Percentiles rank a stretch among this genome's conserved stretches.
Conservation (phyloP, 2,113 vertebrate genomes). For the Gopherus flavomarginatus region DNA sequence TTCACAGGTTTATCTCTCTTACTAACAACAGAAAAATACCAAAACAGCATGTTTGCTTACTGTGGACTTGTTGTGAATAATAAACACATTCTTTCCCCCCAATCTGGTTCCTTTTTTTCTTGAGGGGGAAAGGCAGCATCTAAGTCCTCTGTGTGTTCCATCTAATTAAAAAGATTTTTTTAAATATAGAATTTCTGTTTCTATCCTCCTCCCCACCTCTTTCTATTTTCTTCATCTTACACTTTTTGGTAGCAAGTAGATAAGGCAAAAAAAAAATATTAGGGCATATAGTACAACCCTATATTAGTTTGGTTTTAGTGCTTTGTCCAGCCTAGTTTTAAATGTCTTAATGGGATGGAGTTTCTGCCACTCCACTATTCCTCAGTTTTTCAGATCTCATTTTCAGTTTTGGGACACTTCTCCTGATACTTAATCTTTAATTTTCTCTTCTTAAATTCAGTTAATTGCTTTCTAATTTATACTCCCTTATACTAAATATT, state of each 20-base stretch:
- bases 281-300: neutral
- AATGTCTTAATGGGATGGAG: neutral
- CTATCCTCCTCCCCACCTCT: neutral
- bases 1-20: neutral
- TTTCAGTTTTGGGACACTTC: neutral
- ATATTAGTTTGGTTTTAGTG: neutral
- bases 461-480: neutral
- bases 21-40: neutral
- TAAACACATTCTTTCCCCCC: neutral
- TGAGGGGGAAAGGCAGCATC: neutral
- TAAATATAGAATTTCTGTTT: neutral
- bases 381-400: neutral
- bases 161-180: neutral
- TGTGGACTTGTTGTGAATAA: slow-evolving; percentile 3
- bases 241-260: neutral
- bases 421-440: neutral
- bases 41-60: slow-evolving; percentile 5
- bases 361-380: neutral
- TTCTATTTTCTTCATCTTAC: neutral
- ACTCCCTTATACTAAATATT: neutral
- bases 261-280: neutral
- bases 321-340: neutral
- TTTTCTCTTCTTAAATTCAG: neutral
- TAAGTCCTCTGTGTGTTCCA: neutral
- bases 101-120: neutral